phyloP scores from a whole-genome alignment of 2,113 vertebrate species.

The Coryphaenoides rupestris region DNA sequence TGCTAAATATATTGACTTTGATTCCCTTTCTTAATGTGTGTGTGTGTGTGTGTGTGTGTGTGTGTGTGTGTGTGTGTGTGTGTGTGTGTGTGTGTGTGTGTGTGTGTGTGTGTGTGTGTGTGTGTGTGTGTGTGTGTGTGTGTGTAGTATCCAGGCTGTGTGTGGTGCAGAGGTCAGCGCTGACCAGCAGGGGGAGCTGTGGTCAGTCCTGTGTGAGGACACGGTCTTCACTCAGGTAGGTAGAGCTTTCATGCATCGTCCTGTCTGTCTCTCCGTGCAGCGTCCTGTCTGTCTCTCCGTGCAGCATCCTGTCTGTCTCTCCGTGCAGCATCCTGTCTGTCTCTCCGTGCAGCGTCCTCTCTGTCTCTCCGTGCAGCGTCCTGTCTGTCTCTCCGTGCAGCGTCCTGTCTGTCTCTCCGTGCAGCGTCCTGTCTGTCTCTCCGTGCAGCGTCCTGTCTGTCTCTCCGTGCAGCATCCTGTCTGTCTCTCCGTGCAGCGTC shows the following conservation, averaged over 20 bases:
- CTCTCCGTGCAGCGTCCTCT: not conserved
- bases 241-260: not conserved
- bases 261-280: not conserved
- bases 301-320: not conserved
- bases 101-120: too few relatives aligned
- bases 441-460: not conserved
- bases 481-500: not conserved
- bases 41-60: too few relatives aligned
- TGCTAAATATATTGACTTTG: too few relatives aligned
- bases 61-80: too few relatives aligned
- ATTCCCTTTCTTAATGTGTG: too few relatives aligned
- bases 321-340: not conserved
- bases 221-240: slow-evolving; percentile 50
- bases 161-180: slow-evolving; percentile 47
- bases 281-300: not conserved
- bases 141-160: too few relatives aligned
- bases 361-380: too few relatives aligned
- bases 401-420: not conserved
- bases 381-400: too few relatives aligned
- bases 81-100: too few relatives aligned
- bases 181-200: slow-evolving; percentile 44
- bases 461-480: not conserved
- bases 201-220: slow-evolving; percentile 54
- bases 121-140: too few relatives aligned
- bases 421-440: not conserved